A percentile compares a stretch with the other conserved stretches of the same genome.
Conservation (phyloP, 2,113 vertebrate genomes). For the Connochaetes taurinus region DNA sequence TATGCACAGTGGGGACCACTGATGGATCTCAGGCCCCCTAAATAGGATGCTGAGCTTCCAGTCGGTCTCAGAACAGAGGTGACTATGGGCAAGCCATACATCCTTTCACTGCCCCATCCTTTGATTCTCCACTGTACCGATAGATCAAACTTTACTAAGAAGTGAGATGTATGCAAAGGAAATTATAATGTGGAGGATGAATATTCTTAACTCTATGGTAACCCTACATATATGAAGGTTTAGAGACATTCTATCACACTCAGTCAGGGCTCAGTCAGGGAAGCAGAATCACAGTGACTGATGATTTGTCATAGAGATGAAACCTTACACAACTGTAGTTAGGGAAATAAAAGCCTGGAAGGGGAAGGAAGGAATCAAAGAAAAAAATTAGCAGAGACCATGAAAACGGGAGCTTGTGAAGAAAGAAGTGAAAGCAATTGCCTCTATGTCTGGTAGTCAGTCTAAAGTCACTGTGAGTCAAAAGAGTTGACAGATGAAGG, state of each 20-base stretch:
- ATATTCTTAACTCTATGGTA: neutral
- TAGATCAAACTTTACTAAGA: neutral
- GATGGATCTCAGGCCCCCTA: neutral
- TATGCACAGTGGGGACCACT: neutral
- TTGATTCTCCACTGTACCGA: neutral
- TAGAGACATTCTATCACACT: neutral
- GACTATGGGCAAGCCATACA: neutral
- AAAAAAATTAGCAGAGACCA: neutral
- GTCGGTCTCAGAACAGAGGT: neutral
- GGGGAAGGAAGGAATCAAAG: neutral
- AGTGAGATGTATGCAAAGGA: neutral
- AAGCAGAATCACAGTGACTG: neutral
- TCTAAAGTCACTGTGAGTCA: neutral
- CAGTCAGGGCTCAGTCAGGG: neutral
- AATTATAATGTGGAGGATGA: neutral
- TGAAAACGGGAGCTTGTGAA: neutral
- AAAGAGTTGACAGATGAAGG: neutral
- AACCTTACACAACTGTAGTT: neutral
- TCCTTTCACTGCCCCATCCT: neutral
- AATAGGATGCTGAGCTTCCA: neutral
- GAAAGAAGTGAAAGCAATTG: neutral
- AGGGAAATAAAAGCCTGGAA: neutral
- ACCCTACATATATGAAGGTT: neutral
- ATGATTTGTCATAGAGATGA: neutral
- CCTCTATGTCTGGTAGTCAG: neutral